Conservation (phyloP, 2,888 invertebrate species). For the Erynnis tages region DNA sequence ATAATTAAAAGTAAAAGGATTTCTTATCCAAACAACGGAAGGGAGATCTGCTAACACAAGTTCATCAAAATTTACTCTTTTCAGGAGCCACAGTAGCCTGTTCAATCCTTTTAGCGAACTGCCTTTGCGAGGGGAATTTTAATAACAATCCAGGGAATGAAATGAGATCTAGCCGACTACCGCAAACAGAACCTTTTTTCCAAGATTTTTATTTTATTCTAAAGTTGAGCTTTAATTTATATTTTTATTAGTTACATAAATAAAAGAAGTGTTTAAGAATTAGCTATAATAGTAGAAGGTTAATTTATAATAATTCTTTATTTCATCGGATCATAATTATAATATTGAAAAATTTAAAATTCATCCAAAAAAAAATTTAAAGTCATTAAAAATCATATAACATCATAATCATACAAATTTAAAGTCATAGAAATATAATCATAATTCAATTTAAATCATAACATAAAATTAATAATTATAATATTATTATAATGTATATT, state of each 20-base stretch:
- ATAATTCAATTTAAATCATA: too few relatives aligned
- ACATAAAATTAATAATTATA: too few relatives aligned
- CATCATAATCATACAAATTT: too few relatives aligned
- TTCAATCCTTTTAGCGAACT: constrained; percentile 59
- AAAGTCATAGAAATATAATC: too few relatives aligned
- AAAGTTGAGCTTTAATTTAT: background rate
- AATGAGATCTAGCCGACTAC: constrained; percentile 41
- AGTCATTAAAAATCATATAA: too few relatives aligned
- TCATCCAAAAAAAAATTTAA: too few relatives aligned
- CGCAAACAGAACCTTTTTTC: constrained; percentile 48
- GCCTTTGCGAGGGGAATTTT: constrained; percentile 55
- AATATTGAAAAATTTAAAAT: too few relatives aligned
- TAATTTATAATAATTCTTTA: too few relatives aligned
- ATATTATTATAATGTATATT: too few relatives aligned
- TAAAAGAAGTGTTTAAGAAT: too few relatives aligned
- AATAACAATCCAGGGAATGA: constrained; percentile 56
- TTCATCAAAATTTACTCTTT: constrained; percentile 24
- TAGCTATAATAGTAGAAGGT: too few relatives aligned
- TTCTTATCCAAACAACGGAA: constrained; percentile 13
- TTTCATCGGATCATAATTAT: too few relatives aligned
- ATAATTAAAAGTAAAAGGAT: constrained; percentile 15
- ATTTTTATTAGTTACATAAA: background rate
- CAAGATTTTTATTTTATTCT: constrained; percentile 44
- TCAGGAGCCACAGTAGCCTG: constrained; percentile 25
- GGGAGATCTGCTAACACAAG: constrained; percentile 18